phyloP scores from a whole-genome alignment of 1,140 invertebrate species.

The Aphidius ervi region DNA sequence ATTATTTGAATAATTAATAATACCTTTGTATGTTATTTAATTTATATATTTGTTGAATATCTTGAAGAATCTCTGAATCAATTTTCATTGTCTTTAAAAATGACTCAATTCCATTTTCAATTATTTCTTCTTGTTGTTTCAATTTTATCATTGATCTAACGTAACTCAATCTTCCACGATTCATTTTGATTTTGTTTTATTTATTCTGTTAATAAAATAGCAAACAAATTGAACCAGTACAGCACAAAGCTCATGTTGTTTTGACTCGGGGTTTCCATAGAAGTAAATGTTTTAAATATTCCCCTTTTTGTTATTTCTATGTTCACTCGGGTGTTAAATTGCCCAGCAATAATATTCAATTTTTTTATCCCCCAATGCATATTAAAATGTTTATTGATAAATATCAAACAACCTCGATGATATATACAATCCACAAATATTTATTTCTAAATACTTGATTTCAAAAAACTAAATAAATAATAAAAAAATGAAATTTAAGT shows the following conservation, averaged over 20 bases:
- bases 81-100: constrained; percentile 39
- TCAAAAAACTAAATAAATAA: too few relatives aligned
- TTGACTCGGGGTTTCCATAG: constrained; percentile 4
- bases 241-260: too few relatives aligned
- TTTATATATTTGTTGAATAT: constrained; percentile 29
- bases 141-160: constrained; percentile 38
- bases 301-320: background rate
- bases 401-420: background rate
- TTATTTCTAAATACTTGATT: too few relatives aligned
- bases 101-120: constrained; percentile 38
- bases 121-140: constrained; percentile 42
- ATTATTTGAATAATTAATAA: constrained; percentile 13
- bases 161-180: constrained; percentile 26
- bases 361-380: background rate
- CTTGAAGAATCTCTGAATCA: constrained; percentile 32
- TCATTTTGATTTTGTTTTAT: constrained; percentile 10
- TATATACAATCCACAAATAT: too few relatives aligned
- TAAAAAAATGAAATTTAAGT: too few relatives aligned
- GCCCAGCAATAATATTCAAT: background rate
- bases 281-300: background rate
- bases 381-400: constrained; percentile 1
- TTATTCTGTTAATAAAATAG: too few relatives aligned
- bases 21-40: constrained; percentile 39
- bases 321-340: background rate
- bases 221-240: too few relatives aligned